phyloP scores from a whole-genome alignment of 2,888 invertebrate species.

The Myopa tessellatipennis region DNA sequence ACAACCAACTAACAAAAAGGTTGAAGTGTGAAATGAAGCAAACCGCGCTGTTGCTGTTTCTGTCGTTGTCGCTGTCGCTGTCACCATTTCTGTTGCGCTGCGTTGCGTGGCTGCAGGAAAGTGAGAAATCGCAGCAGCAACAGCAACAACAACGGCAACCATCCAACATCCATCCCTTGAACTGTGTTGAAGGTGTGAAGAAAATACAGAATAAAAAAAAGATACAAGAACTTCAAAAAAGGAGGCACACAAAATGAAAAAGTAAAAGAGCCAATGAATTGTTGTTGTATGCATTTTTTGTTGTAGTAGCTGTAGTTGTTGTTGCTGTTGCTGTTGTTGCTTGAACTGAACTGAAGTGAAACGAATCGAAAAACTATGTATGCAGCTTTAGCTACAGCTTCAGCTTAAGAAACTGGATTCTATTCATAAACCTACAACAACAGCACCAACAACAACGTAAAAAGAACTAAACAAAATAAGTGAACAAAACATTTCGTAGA shows the following conservation, averaged over 20 bases:
- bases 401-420: constrained; percentile 32
- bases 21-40: constrained; percentile 35
- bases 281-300: not conserved
- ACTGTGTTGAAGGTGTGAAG: constrained; percentile 45
- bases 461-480: constrained; percentile 13
- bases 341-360: constrained; percentile 4
- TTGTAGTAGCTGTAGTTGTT: not conserved
- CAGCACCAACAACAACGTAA: not conserved
- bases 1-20: constrained; percentile 25
- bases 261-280: constrained; percentile 11
- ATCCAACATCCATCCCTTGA: constrained; percentile 15
- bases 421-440: constrained; percentile 28
- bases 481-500: constrained; percentile 1
- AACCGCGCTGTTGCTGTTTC: constrained; percentile 9
- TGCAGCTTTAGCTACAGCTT: not conserved
- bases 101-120: constrained; percentile 24
- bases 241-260: constrained; percentile 18
- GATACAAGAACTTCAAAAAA: constrained; percentile 4
- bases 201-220: constrained; percentile 38
- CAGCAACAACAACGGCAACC: constrained; percentile 25
- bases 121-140: constrained; percentile 38
- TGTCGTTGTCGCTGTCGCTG: constrained; percentile 8
- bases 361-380: constrained; percentile 27
- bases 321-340: constrained; percentile 10
- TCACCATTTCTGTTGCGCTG: constrained; percentile 24